Evolutionary conservation across 2,113 vertebrate genomes (phyloP), one percentile per base, ranked within the genome.

Genomic region (Nycticebus coucang): DNA sequence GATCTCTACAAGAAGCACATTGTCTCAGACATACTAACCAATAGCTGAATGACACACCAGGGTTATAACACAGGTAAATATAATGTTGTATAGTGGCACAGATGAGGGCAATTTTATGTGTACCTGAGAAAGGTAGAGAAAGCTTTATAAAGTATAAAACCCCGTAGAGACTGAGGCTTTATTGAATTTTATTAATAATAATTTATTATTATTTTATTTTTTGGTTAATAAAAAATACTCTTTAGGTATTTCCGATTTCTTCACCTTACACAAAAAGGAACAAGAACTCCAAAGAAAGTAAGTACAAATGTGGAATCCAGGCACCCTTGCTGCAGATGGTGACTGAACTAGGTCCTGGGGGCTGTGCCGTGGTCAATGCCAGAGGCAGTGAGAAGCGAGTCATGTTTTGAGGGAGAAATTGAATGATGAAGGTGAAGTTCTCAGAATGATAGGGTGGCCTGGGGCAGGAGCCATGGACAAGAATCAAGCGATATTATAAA

Each of bases 301-400:
- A 91, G 53, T 19, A 35, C 17, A 71, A 26, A 41, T 26, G 28
- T 45, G 13, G 35, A 37, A 71, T 4, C 33, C 35, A 11, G 33
- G 33, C 41, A 11, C 7, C 83, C 11, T 77, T 53, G 17, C 22
- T 75, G 19, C 3, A 81, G 72, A 19, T 37, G n/a, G 45, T 10
- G 66, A 75, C 50, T 64, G 59, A 88, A 90, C 59, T 11, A 9
- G 21, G 35, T 53, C 68, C 74, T 0, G 4, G 71, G 35, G 33
- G 19, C 12, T n/a, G 30, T 11, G 13, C 11, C 0, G 5, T 1
- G 3, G 28, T 41, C 8, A 3, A 3, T 11, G 3, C 37, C 18
- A 26, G 14, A 78, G 37, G 9, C 41, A 1, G 12, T 11, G 37
- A 87, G 2, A 1, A 53, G 28, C 17, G 22, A 24, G 14, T 11